Conservation (phyloP, 2,113 vertebrate species). For the Xiphophorus hellerii region DNA sequence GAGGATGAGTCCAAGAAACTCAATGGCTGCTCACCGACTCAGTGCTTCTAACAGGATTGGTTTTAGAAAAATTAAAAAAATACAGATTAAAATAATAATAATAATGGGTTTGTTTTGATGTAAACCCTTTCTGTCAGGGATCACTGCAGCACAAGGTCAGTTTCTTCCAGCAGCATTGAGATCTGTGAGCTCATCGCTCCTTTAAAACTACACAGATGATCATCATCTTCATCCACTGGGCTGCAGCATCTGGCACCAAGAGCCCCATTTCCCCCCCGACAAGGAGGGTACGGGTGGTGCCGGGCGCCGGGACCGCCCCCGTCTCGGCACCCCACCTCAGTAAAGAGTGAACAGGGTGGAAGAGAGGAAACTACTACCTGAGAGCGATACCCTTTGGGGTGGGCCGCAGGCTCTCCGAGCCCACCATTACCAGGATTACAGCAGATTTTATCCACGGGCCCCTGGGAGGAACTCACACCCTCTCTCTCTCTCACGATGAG, state of each 20-base stretch:
- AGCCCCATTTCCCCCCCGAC: conserved; percentile 69
- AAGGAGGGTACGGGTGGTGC: conserved; percentile 84
- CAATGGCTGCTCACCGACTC: conserved; percentile 21
- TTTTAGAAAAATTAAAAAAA: background rate
- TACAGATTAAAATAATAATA: background rate
- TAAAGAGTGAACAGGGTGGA: conserved; percentile 90
- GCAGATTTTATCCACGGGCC: conserved; percentile 79
- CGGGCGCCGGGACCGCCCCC: conserved; percentile 85
- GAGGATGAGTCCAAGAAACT: conserved; percentile 70
- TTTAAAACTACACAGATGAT: conserved; percentile 65
- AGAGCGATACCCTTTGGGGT: conserved; percentile 84
- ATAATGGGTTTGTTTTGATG: conserved; percentile 2
- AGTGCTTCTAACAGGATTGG: background rate
- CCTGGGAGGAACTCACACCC: conserved; percentile 72
- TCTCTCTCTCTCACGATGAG: conserved; percentile 75
- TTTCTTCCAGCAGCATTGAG: conserved; percentile 43
- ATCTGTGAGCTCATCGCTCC: conserved; percentile 65
- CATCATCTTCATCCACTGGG: conserved; percentile 82
- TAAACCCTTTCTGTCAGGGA: background rate
- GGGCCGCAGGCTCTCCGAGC: conserved; percentile 76
- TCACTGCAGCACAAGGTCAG: background rate
- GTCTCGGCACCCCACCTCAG: conserved; percentile 85
- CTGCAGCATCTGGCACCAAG: conserved; percentile 65
- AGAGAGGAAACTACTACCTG: conserved; percentile 92
- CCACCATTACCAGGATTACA: conserved; percentile 77